A percentile compares a stretch with the other conserved stretches of the same genome.
phyloP scores from a whole-genome alignment of 2,113 vertebrate genomes.

The Struthidea cinerea region DNA sequence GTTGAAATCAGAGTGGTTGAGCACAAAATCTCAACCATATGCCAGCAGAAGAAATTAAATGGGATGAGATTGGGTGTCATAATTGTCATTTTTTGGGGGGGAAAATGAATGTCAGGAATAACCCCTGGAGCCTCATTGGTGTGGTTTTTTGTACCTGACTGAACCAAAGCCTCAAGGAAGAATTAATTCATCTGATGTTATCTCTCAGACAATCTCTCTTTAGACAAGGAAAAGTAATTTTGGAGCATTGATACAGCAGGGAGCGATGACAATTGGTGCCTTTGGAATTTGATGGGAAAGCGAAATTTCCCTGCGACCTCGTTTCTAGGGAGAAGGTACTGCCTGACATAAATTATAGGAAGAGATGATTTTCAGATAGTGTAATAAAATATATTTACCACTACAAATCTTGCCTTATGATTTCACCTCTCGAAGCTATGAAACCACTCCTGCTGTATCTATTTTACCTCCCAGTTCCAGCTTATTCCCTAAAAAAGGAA shows the following conservation, averaged over 20 bases:
- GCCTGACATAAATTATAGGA: neutral
- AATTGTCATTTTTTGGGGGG: neutral
- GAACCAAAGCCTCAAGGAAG: neutral
- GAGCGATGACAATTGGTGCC: neutral
- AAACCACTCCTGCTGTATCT: neutral
- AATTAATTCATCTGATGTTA: neutral
- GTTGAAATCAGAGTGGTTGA: neutral
- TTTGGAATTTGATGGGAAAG: neutral
- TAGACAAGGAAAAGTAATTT: neutral
- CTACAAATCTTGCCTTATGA: neutral
- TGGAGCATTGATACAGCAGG: neutral
- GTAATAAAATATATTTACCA: neutral
- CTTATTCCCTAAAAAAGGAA: neutral
- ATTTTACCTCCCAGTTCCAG: neutral
- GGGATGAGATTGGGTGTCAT: too few species aligned
- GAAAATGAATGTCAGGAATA: neutral
- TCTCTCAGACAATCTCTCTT: neutral
- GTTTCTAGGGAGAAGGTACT: neutral
- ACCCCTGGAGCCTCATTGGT: rapidly evolving
- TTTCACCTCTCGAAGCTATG: neutral
- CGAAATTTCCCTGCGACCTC: neutral
- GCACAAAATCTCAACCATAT: neutral
- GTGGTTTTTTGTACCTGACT: neutral
- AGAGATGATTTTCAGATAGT: neutral
- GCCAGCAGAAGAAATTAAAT: neutral